Evolutionary conservation across 2,888 invertebrate species (phyloP), one percentile per base, ranked within the genome.

Genomic region (Phaonia tiefii): DNA sequence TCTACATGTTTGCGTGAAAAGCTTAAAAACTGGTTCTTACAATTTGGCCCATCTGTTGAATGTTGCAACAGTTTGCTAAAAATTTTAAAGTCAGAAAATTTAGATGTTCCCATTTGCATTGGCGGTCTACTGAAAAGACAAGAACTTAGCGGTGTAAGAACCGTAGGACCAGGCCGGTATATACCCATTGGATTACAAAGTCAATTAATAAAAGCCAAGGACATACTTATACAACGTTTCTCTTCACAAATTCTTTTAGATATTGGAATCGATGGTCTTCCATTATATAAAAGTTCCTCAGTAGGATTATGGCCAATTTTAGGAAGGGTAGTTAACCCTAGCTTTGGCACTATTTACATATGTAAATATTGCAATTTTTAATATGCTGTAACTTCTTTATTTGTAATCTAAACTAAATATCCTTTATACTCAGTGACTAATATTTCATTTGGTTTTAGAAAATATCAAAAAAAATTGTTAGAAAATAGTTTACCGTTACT

Each of bases 261-360:
- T n/a, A 60, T 60, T 37, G 58, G 58, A 17, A 17, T 60, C 8
- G 58, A 60, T 15, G 58, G 58, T 5, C 39, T 60, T 15, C 58
- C 37, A 7, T 17, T 60, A 1, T 39, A 5, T 7, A 39, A 60
- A 15, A 60, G 60, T 39, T 60, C 60, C 1, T 7, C 4, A 1
- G 11, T 11, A 7, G 39, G 37, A 2, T 8, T 60, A 39, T 37
- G 60, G 60, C 60, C 60, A n/a, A 39, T 60, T 37, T 5, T 60
- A 17, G 60, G 17, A 4, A 37, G 17, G 17, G 37, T 60, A 17
- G 37, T 37, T n/a, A n/a, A n/a, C n/a, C n/a, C n/a, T n/a, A n/a
- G n/a, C n/a, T n/a, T n/a, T n/a, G n/a, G n/a, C n/a, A n/a, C n/a
- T n/a, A n/a, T n/a, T n/a, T n/a, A n/a, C n/a, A n/a, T n/a, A n/a